Evolutionary conservation across 64 coral and sea anemone species (phyloP).

Genomic region (Trachythela sp.): DNA sequence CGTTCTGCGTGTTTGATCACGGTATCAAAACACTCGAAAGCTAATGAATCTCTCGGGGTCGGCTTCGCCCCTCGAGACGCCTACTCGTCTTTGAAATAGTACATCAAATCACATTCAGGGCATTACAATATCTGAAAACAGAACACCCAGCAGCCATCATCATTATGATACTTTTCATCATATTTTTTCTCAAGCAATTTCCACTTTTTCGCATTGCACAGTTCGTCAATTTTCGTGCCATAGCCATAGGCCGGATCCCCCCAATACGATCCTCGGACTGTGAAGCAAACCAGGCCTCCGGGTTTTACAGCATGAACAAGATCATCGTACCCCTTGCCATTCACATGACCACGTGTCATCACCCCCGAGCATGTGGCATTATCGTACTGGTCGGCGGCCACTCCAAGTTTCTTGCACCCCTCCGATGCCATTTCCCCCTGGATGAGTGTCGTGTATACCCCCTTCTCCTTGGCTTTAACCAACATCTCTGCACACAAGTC

Average conservation of each 20-base stretch:
- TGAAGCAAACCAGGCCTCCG: conserved; percentile 32
- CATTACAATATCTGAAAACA: neutral
- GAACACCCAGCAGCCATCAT: neutral
- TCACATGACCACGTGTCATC: neutral
- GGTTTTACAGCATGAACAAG: conserved; percentile 23
- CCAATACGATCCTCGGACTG: neutral
- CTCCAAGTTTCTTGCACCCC: neutral
- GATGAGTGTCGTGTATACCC: neutral
- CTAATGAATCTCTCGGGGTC: no score
- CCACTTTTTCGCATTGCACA: neutral
- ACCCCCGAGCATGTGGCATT: conserved; percentile 3
- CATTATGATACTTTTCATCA: neutral
- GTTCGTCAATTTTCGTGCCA: conserved; percentile 9
- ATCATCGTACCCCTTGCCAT: neutral
- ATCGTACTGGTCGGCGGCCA: conserved; percentile 3
- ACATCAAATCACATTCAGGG: neutral
- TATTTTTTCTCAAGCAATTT: neutral
- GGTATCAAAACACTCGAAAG: no score
- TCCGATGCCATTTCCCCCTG: neutral
- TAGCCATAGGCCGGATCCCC: neutral
- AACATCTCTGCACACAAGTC: conserved; percentile 20
- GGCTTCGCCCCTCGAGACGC: no score
- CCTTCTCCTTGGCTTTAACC: neutral
- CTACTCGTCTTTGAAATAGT: no score
- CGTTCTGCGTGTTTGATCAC: no score